phyloP scores from a whole-genome alignment of 2,888 invertebrate genomes.

The Liodrosophila aerea region DNA sequence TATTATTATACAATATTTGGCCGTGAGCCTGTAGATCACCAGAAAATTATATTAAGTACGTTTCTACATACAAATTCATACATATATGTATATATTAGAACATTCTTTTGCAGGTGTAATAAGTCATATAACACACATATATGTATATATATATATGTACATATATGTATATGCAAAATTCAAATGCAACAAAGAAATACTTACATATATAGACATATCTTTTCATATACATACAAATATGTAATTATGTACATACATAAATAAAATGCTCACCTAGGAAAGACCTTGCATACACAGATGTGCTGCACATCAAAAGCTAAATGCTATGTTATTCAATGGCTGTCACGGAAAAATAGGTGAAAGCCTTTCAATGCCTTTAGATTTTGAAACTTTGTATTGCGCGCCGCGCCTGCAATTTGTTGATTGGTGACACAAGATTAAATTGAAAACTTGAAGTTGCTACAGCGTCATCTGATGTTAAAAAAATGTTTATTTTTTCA shows the following conservation, averaged over 20 bases:
- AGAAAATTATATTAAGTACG: not conserved
- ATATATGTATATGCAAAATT: conserved; percentile 3
- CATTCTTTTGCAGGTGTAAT: conserved; percentile 21
- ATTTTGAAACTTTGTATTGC: no score
- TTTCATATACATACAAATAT: not conserved
- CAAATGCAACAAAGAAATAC: not conserved
- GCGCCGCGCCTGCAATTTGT: no score
- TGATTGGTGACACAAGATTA: no score
- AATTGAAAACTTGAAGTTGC: no score
- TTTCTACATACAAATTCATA: not conserved
- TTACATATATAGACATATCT: not conserved
- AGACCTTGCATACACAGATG: no score
- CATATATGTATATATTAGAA: conserved; percentile 1
- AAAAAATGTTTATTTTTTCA: no score
- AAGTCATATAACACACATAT: conserved; percentile 4
- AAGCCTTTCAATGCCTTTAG: no score
- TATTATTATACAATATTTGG: conserved; percentile 49
- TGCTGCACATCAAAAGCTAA: no score
- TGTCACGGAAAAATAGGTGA: no score
- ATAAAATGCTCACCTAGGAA: no score
- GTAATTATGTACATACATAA: not conserved
- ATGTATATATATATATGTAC: conserved; percentile 8
- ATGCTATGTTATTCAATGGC: no score
- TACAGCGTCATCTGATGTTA: no score
- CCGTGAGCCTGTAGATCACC: conserved; percentile 42